phyloP scores from a whole-genome alignment of 1,140 invertebrate genomes.

The Doryteuthis pealeii region DNA sequence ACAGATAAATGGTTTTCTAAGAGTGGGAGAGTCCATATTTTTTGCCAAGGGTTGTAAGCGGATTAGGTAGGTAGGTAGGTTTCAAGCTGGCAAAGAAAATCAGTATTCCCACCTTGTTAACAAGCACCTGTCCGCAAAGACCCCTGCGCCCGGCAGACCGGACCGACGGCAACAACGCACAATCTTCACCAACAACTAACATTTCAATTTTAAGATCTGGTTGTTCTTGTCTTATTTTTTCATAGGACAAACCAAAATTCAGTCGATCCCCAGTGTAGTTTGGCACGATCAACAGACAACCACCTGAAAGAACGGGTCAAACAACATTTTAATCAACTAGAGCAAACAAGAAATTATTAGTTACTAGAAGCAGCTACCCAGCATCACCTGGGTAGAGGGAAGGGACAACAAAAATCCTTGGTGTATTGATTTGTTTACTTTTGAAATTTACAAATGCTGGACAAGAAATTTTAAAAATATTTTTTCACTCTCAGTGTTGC shows the following conservation, averaged over 20 bases:
- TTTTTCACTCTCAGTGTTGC: too few relatives aligned
- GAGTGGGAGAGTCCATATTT: too few relatives aligned
- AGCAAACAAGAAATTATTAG: too few relatives aligned
- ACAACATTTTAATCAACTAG: neutral
- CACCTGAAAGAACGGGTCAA: constrained; percentile 21
- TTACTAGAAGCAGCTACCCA: too few relatives aligned
- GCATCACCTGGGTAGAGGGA: too few relatives aligned
- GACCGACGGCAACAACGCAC: constrained; percentile 63
- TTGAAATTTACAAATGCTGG: too few relatives aligned
- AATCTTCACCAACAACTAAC: constrained; percentile 73
- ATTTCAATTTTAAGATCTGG: constrained; percentile 68
- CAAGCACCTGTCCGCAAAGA: constrained; percentile 72
- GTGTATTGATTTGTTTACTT: too few relatives aligned
- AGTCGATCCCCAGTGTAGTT: constrained; percentile 86
- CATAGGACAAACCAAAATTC: constrained; percentile 80
- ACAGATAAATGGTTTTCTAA: too few relatives aligned
- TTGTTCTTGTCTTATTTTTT: constrained; percentile 65
- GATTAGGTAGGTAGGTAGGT: neutral
- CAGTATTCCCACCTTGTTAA: constrained; percentile 66
- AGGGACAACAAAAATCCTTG: too few relatives aligned
- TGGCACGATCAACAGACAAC: constrained; percentile 60
- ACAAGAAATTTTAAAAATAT: too few relatives aligned
- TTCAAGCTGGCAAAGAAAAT: neutral
- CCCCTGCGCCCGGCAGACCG: constrained; percentile 69
- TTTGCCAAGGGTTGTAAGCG: too few relatives aligned